These are phyloP conservation scores for Fundulus diaphanus DNA, from an alignment of 2,797 vertebrate species.

Conservation along the genomic window DNA sequence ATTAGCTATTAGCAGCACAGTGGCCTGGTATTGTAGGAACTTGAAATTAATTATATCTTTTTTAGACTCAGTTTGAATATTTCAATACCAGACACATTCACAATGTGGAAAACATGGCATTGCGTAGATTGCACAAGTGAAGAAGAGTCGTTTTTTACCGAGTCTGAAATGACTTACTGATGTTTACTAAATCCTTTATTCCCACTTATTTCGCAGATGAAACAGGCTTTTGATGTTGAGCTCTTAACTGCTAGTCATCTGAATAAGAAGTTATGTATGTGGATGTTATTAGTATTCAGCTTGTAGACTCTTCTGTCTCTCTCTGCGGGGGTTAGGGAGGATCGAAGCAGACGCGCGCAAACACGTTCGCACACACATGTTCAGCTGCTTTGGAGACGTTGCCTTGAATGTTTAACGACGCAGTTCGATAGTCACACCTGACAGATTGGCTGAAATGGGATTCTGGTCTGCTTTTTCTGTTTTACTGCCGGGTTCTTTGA, in stretches of 20 bases:
- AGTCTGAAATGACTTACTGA: constrained; percentile 41
- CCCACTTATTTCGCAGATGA: constrained; percentile 58
- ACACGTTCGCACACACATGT: constrained; percentile 26
- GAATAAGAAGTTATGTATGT: constrained; percentile 55
- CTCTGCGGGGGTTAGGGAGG: constrained; percentile 48
- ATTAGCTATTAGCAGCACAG: too few relatives aligned
- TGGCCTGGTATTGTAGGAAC: too few relatives aligned
- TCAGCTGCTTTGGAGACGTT: constrained; percentile 37
- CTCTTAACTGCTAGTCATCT: constrained; percentile 66
- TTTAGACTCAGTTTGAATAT: background rate
- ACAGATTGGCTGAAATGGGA: constrained; percentile 44
- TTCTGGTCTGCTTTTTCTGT: constrained; percentile 17
- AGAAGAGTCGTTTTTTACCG: constrained; percentile 30
- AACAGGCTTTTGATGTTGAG: constrained; percentile 66
- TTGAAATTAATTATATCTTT: background rate
- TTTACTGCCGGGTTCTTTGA: constrained; percentile 6
- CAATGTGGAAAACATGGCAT: background rate
- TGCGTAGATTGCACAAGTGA: constrained; percentile 27
- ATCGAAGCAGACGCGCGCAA: constrained; percentile 40
- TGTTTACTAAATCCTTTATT: constrained; percentile 65
- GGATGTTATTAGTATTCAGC: constrained; percentile 71
- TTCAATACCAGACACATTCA: constrained; percentile 5
- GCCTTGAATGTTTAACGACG: constrained; percentile 57
- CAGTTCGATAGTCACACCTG: constrained; percentile 50
- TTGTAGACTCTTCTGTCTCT: constrained; percentile 46